Conservation (phyloP, 2,113 vertebrate genomes). For the Desmodus rotundus region DNA sequence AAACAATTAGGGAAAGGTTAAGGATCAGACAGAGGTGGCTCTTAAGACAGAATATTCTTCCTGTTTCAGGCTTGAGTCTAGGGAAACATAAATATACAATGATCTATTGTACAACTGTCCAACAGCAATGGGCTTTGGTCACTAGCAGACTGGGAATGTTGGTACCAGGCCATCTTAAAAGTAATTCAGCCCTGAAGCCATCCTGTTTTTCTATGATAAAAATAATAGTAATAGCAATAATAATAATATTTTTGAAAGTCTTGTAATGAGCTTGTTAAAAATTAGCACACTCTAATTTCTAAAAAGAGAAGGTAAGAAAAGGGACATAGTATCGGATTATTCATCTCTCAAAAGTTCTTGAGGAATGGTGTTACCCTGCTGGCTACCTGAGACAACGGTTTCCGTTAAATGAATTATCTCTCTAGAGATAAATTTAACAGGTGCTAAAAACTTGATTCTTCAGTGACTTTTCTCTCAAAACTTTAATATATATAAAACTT, state of each 20-base stretch:
- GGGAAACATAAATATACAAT: slow-evolving; percentile 4
- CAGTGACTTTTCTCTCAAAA: neutral
- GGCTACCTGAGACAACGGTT: neutral
- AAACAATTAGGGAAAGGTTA: slow-evolving; percentile 33
- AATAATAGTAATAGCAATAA: neutral
- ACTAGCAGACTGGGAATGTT: neutral
- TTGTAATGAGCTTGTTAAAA: neutral
- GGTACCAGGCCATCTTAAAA: neutral
- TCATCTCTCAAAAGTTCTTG: neutral
- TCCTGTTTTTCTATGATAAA: neutral
- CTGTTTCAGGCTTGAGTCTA: neutral
- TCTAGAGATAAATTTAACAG: neutral
- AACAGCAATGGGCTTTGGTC: neutral
- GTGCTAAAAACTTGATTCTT: neutral
- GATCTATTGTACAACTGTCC: neutral
- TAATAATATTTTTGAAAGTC: slow-evolving; percentile 15
- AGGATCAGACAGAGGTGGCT: neutral
- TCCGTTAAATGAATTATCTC: slow-evolving; percentile 13
- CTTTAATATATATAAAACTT: neutral
- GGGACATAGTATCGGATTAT: neutral
- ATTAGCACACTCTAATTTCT: neutral
- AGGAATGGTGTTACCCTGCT: neutral
- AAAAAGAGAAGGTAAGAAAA: neutral
- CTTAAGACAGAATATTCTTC: neutral
- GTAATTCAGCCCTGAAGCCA: neutral